Evolutionary conservation across 1,140 invertebrate genomes (phyloP).

Genomic region (Orius insidiosus): DNA sequence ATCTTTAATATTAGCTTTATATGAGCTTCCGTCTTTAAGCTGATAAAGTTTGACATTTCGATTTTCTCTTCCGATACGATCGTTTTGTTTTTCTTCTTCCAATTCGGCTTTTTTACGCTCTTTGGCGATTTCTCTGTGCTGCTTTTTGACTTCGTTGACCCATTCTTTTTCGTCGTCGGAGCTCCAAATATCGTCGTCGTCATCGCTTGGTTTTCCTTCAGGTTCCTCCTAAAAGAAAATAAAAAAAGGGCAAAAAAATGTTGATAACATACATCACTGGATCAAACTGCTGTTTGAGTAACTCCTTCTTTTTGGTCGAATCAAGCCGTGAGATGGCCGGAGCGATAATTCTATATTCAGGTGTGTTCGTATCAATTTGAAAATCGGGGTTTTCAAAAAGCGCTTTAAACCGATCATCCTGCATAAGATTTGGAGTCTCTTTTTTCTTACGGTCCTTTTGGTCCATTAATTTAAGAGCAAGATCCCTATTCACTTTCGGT

Average conservation of each 20-base stretch:
- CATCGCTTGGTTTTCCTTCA: conserved; percentile 26
- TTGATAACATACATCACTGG: conserved; percentile 27
- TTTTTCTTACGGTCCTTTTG: conserved; percentile 45
- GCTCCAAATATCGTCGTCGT: conserved; percentile 27
- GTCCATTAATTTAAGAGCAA: conserved; percentile 68
- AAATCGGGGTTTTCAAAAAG: conserved; percentile 89
- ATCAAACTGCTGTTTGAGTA: conserved; percentile 30
- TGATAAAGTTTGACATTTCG: conserved; percentile 31
- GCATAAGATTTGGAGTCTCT: conserved; percentile 47
- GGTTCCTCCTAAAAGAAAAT: conserved; percentile 22
- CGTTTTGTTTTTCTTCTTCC: conserved; percentile 21
- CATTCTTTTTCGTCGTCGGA: conserved; percentile 64
- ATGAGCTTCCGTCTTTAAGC: not conserved
- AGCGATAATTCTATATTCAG: conserved; percentile 75
- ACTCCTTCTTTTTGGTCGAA: conserved; percentile 42
- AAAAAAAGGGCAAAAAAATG: not conserved
- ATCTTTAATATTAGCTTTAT: too few species aligned
- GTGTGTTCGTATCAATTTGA: conserved; percentile 72
- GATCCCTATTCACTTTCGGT: conserved; percentile 64
- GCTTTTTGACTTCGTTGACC: conserved; percentile 60
- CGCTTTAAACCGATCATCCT: conserved; percentile 75
- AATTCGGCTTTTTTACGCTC: conserved; percentile 25
- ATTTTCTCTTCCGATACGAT: conserved; percentile 43
- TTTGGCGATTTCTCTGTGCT: conserved; percentile 31
- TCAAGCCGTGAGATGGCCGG: conserved; percentile 71